These are phyloP conservation scores for Mycteria americana DNA, from an alignment of 2,797 vertebrate species.

Conservation along the genomic window DNA sequence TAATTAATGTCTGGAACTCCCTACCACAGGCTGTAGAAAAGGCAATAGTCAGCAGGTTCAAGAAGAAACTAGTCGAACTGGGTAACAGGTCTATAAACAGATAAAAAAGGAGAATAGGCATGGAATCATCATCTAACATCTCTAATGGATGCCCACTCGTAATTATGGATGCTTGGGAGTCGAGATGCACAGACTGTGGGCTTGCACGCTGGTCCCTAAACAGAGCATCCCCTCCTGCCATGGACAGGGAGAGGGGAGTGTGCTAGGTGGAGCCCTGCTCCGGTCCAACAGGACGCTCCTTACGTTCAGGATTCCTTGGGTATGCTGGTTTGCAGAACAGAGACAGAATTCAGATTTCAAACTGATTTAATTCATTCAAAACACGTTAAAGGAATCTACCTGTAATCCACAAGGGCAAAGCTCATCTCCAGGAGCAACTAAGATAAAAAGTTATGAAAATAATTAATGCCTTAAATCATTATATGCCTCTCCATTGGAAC, in stretches of 20 bases:
- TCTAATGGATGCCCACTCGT: background rate
- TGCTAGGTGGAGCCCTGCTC: background rate
- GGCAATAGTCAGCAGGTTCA: background rate
- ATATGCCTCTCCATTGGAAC: background rate
- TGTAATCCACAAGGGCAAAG: background rate
- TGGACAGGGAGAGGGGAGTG: background rate
- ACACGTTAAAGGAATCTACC: background rate
- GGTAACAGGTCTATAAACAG: background rate
- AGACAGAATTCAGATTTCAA: background rate
- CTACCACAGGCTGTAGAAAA: background rate
- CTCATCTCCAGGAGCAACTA: background rate
- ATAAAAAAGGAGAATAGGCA: background rate
- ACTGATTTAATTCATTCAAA: background rate
- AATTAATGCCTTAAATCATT: background rate
- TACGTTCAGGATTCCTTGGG: background rate
- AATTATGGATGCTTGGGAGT: background rate
- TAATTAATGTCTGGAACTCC: background rate
- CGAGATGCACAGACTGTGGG: background rate
- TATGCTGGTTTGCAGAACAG: background rate
- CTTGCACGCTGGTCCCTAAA: background rate
- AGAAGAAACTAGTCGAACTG: background rate
- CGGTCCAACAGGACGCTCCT: background rate
- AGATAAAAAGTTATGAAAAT: background rate
- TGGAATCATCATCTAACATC: background rate
- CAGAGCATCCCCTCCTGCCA: background rate